These are phyloP conservation scores for Capitella teleta DNA, from an alignment of 1,140 invertebrate genomes.

Conservation along the genomic window DNA sequence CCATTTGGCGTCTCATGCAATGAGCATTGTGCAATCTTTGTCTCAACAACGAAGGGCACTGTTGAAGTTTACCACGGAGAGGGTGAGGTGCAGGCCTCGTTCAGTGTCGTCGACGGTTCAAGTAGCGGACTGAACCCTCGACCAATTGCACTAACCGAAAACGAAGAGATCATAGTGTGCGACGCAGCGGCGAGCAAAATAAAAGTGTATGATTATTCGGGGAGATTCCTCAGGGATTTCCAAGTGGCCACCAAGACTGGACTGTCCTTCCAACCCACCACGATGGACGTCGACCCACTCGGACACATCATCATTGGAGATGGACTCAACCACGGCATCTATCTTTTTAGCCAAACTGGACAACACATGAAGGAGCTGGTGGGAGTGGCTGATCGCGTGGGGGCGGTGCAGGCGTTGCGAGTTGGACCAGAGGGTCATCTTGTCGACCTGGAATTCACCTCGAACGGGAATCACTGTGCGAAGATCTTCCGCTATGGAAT, in stretches of 20 bases:
- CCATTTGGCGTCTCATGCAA: conserved; percentile 23
- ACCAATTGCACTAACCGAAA: conserved; percentile 21
- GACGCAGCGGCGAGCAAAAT: conserved; percentile 20
- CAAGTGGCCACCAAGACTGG: conserved; percentile 15
- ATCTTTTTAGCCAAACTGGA: conserved; percentile 23
- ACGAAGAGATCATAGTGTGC: conserved; percentile 25
- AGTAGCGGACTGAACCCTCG: background rate
- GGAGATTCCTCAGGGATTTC: conserved; percentile 22
- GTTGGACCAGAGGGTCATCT: conserved; percentile 34
- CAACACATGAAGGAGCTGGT: conserved; percentile 21
- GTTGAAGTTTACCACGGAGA: conserved; percentile 25
- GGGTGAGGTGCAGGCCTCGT: conserved; percentile 20
- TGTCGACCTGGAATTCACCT: conserved; percentile 25
- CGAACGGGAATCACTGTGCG: conserved; percentile 26
- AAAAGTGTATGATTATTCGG: conserved; percentile 23
- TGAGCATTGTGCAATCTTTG: conserved; percentile 18
- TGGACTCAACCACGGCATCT: conserved; percentile 29
- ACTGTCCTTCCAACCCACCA: conserved; percentile 19
- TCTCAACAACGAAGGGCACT: conserved; percentile 16
- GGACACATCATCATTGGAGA: conserved; percentile 26
- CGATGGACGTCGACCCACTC: conserved; percentile 19
- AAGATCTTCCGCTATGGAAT: conserved; percentile 34
- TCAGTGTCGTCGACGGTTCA: conserved; percentile 2
- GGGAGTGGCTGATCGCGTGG: conserved; percentile 24
- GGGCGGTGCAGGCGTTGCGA: conserved; percentile 23